A percentile compares a stretch with the other conserved stretches of the same genome.
These are phyloP conservation scores for Netta rufina DNA, from an alignment of 2,797 vertebrate genomes.

Conservation along the genomic window DNA sequence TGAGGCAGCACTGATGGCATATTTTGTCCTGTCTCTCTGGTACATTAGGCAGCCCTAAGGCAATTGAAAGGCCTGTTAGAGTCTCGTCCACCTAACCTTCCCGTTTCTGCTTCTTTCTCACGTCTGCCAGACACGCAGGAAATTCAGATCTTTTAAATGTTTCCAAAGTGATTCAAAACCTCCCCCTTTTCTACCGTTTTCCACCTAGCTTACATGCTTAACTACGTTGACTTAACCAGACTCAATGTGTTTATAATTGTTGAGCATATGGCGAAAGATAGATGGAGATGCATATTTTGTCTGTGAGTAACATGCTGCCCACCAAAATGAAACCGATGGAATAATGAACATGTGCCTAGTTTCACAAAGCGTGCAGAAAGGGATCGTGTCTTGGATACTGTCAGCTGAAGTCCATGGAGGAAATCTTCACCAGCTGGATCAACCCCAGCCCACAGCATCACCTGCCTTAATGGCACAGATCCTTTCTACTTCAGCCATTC, in stretches of 20 bases:
- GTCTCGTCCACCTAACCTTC: background rate
- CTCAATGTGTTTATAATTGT: background rate
- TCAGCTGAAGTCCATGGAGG: background rate
- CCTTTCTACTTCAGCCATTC: background rate
- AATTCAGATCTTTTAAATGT: background rate
- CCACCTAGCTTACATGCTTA: background rate
- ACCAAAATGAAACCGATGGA: rapidly evolving
- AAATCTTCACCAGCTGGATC: background rate
- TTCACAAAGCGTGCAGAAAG: background rate
- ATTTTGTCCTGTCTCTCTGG: constrained; percentile 7
- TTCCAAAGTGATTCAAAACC: background rate
- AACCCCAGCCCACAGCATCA: background rate
- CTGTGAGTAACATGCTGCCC: background rate
- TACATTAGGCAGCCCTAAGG: constrained; percentile 55
- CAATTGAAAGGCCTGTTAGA: background rate
- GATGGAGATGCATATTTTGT: background rate
- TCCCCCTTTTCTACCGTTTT: background rate
- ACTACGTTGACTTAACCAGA: background rate
- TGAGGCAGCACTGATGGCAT: constrained; percentile 56
- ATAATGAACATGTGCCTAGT: background rate
- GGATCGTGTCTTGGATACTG: background rate
- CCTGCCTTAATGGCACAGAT: background rate
- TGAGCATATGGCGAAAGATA: background rate
- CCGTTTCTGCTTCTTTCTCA: background rate
- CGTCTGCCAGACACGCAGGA: background rate